Percentiles rank a stretch among this genome's conserved stretches.
These are phyloP conservation scores for Paradisaea rubra DNA, from an alignment of 2,113 vertebrate species.

Conservation along the genomic window DNA sequence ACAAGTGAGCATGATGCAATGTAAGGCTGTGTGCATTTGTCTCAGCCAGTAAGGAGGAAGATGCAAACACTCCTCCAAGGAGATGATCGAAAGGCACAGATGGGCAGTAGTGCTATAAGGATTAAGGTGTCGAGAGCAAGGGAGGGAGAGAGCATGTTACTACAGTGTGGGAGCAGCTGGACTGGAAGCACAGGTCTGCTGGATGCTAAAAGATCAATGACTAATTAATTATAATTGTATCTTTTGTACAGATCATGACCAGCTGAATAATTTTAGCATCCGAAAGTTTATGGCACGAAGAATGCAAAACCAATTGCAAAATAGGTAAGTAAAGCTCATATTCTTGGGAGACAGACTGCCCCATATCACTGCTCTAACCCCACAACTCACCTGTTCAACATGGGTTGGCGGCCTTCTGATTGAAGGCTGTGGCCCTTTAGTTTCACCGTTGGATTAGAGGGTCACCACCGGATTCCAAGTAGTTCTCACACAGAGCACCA, in stretches of 20 bases:
- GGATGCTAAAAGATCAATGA: neutral
- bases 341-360: neutral
- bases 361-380: neutral
- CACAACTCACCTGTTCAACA: neutral
- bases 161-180: neutral
- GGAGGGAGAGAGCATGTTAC: neutral
- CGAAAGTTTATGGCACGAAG: neutral
- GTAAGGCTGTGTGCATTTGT: neutral
- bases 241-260: neutral
- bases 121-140: neutral
- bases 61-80: neutral
- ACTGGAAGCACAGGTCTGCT: neutral
- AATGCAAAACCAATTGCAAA: neutral
- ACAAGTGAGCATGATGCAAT: neutral
- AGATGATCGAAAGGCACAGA: rapidly evolving
- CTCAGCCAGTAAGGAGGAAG: neutral
- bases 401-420: neutral
- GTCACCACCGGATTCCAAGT: neutral
- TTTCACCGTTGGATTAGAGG: rapidly evolving
- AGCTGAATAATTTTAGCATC: neutral
- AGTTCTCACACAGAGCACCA: neutral
- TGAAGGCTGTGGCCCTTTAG: neutral
- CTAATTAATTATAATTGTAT: neutral
- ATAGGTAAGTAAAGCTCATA: neutral
- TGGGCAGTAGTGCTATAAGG: neutral